Evolutionary conservation across 2,113 vertebrate genomes (phyloP).

Genomic region (Gallinago paraguaiae): DNA sequence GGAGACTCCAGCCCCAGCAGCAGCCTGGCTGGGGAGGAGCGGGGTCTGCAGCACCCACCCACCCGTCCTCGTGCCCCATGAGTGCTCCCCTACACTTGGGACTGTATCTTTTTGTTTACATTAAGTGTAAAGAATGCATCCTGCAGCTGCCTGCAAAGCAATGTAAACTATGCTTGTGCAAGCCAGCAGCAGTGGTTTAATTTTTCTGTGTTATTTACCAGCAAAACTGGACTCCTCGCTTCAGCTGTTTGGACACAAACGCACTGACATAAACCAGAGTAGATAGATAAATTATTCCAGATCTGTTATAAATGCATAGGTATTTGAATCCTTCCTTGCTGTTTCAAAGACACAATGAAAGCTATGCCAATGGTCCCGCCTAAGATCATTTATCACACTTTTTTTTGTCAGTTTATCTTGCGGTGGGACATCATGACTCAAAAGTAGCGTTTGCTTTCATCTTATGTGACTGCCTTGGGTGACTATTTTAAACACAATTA

Average conservation of each 20-base stretch:
- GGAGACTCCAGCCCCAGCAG: background rate
- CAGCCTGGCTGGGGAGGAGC: background rate
- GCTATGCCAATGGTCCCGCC: background rate
- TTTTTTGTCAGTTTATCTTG: background rate
- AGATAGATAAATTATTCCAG: background rate
- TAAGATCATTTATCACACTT: background rate
- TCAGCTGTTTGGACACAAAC: background rate
- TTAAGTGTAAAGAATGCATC: background rate
- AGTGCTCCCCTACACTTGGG: background rate
- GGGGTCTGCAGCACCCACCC: background rate
- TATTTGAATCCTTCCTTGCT: background rate
- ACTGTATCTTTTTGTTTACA: background rate
- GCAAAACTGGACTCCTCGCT: background rate
- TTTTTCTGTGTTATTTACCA: background rate
- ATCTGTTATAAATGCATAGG: background rate
- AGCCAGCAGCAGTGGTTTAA: background rate
- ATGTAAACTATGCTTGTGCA: background rate
- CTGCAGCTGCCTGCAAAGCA: background rate
- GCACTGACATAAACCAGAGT: background rate
- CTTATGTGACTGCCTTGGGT: background rate
- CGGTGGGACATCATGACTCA: background rate
- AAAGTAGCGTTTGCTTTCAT: background rate
- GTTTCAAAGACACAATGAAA: background rate
- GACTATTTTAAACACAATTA: background rate
- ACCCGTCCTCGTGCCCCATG: background rate